Base-by-base conservation (phyloP, 2,888 invertebrate genomes). In the Xestia xanthographa region DNA sequence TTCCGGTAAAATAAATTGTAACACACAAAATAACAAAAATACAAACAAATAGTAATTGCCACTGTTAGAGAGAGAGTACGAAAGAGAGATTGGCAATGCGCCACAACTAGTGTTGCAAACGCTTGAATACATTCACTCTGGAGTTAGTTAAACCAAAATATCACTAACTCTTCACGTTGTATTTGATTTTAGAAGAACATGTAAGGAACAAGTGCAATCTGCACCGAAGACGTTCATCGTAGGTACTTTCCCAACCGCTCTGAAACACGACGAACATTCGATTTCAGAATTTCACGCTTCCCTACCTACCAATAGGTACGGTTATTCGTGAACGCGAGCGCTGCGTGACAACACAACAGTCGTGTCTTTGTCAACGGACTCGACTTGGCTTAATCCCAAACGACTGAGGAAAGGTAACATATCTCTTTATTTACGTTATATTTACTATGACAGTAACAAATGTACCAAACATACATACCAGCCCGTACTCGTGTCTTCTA, bases 381-480 rank as follows among this genome's bases (percentile, higher is more conserved):
- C 91, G 89, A 93, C 91, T 95, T 95, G 95, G 95, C 95, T 91
- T 92, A 90, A 93, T 92, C 93, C 95, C 95, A 95, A 95, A 93
- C 93, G 90, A 91, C 93, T 90, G 86, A 90, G 91, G 90, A 92
- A 92, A 94, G 93, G 94, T 94, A 93, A 92, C 92, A 92, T 93
- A 93, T 93, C 91, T 92, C 90, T 93, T 92, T 94, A 93, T 94
- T 94, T 92, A 91, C 91, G 89, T 93, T 91, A 92, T 92, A 93
- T 93, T 93, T 91, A 89, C 92, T 87, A 88, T 87, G 93, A 92
- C 93, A 93, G 90, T 91, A 92, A 94, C 91, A 92, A 93, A 94
- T 93, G 91, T 86, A 79, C 82, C 86, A 78, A 88, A 88, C 80
- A 83, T 84, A 83, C 80, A 72, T 71, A 82, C 85, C 79, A 69